These are phyloP conservation scores for Cervus canadensis DNA, from an alignment of 2,113 vertebrate species.

Conservation along the genomic window DNA sequence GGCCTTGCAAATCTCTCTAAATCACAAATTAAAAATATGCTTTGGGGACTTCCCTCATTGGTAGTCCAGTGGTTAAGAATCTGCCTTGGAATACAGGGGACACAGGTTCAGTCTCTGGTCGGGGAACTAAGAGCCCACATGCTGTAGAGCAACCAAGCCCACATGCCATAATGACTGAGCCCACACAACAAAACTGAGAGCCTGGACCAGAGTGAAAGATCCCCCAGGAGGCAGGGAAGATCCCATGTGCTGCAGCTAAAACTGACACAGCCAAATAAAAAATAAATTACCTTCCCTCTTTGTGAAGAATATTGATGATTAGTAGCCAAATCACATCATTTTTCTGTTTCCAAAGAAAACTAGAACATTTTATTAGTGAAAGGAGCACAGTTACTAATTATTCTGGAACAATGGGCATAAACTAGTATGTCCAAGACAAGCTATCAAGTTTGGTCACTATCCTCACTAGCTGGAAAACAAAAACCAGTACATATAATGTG, in stretches of 20 bases:
- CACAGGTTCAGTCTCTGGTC: not conserved
- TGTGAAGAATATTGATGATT: not conserved
- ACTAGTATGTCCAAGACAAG: not conserved
- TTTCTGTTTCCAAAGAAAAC: not conserved
- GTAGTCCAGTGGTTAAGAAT: not conserved
- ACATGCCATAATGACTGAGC: not conserved
- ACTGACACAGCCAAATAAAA: not conserved
- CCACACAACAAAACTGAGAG: not conserved
- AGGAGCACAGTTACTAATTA: not conserved
- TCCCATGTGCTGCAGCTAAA: not conserved
- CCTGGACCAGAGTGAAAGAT: not conserved
- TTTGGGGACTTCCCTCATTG: not conserved
- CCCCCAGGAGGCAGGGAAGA: not conserved
- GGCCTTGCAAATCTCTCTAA: not conserved
- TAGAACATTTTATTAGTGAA: not conserved
- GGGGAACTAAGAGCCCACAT: not conserved
- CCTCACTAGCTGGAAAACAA: not conserved
- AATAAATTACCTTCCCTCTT: not conserved
- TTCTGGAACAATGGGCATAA: not conserved
- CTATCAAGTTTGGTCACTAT: not conserved
- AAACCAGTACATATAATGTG: not conserved
- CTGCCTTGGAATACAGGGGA: not conserved
- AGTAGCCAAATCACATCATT: not conserved
- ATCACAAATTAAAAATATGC: not conserved
- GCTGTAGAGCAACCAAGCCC: not conserved